phyloP scores from a whole-genome alignment of 64 coral and sea anemone species.

The Pocillopora damicornis region DNA sequence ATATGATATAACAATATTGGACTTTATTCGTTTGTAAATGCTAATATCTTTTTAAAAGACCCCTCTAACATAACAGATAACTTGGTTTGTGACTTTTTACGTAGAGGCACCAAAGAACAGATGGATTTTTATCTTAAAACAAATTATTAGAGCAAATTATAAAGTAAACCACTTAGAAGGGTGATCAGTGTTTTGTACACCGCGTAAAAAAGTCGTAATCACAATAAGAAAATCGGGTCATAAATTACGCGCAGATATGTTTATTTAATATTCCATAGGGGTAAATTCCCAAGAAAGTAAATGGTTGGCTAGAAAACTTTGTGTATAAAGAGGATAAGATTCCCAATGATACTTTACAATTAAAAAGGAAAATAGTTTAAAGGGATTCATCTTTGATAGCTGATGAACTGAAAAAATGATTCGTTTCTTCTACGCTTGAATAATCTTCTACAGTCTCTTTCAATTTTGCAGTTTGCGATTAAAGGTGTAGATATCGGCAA shows the following conservation, averaged over 20 bases:
- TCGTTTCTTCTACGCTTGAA: too few relatives aligned
- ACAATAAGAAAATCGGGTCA: neutral
- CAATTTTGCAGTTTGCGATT: too few relatives aligned
- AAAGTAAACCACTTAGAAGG: neutral
- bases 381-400: neutral
- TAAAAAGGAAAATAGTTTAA: neutral
- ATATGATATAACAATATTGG: neutral
- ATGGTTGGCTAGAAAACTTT: constrained; percentile 14
- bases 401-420: neutral
- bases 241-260: too few relatives aligned
- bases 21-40: neutral
- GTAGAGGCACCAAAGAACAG: neutral
- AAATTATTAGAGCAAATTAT: neutral
- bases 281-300: constrained; percentile 1
- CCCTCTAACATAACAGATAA: neutral
- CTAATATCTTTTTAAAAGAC: neutral
- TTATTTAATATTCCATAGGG: too few relatives aligned
- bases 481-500: too few relatives aligned
- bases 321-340: neutral
- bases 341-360: neutral
- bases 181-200: neutral
- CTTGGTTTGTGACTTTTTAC: neutral
- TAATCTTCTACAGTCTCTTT: too few relatives aligned
- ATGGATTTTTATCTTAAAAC: neutral
- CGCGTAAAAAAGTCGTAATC: neutral